A percentile compares a stretch with the other conserved stretches of the same genome.
Evolutionary conservation across 1,140 invertebrate genomes (phyloP).

Genomic region (Hesperophylax magnus): DNA sequence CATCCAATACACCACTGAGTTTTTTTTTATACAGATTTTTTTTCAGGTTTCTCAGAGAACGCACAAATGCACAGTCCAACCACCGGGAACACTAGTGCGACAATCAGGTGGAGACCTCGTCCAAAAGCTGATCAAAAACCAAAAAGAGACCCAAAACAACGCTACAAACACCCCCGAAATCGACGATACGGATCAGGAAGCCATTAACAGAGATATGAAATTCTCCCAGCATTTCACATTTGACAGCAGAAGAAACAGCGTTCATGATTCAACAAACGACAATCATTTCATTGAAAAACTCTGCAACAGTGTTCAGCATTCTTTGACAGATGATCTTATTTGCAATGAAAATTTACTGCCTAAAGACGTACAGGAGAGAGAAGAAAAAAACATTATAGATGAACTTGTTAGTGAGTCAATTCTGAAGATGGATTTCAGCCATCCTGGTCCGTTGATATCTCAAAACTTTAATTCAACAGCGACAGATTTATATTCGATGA

Average conservation of each 20-base stretch:
- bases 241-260: neutral
- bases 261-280: neutral
- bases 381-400: conserved; percentile 60
- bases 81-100: conserved; percentile 70
- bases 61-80: conserved; percentile 80
- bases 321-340: neutral
- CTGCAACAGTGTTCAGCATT: neutral
- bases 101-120: conserved; percentile 69
- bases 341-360: neutral
- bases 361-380: neutral
- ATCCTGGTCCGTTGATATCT: conserved; percentile 20
- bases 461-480: neutral
- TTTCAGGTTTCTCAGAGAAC: conserved; percentile 82
- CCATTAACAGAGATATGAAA: neutral
- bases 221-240: conserved; percentile 3
- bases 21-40: no score
- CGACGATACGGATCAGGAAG: neutral
- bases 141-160: conserved; percentile 46
- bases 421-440: conserved; percentile 60
- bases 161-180: neutral
- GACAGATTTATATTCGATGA: conserved; percentile 50
- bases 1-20: no score
- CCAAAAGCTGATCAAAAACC: conserved; percentile 64
- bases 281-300: conserved; percentile 5
- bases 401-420: conserved; percentile 65